phyloP scores from a whole-genome alignment of 2,113 vertebrate species.

The Ploceus nigricollis region DNA sequence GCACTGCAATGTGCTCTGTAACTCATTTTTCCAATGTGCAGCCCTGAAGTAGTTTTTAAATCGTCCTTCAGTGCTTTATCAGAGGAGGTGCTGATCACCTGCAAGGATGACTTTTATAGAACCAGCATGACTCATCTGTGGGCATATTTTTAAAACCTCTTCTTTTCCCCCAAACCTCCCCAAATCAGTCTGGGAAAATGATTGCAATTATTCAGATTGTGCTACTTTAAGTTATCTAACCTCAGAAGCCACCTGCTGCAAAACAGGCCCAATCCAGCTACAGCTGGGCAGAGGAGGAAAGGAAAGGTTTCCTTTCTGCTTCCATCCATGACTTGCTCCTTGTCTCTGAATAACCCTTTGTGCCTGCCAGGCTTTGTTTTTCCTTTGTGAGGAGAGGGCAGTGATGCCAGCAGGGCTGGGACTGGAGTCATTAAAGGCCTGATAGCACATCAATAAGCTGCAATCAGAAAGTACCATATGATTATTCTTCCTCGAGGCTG shows the following conservation, averaged over 20 bases:
- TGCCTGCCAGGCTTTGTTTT: background rate
- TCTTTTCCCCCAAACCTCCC: constrained; percentile 44
- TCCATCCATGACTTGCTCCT: background rate
- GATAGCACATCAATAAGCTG: background rate
- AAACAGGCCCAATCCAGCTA: background rate
- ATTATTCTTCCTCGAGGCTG: background rate
- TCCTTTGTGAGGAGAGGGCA: background rate
- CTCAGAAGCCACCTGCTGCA: constrained; percentile 35
- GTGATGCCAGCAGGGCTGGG: background rate
- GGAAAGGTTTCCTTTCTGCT: background rate
- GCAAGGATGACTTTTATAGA: constrained; percentile 44
- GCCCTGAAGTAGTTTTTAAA: constrained; percentile 45
- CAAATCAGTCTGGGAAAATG: constrained; percentile 42
- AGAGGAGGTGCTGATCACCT: constrained; percentile 60
- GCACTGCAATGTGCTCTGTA: background rate
- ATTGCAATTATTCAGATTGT: constrained; percentile 58
- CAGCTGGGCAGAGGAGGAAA: background rate
- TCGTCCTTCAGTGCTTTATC: constrained; percentile 16
- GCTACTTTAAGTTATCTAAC: background rate
- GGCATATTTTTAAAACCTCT: constrained; percentile 57
- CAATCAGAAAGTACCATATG: background rate
- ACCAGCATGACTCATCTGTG: constrained; percentile 54
- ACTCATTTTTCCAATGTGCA: background rate
- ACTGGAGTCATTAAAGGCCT: background rate
- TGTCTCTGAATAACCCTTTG: background rate